Evolutionary conservation across 2,113 vertebrate genomes (phyloP), one percentile per base, ranked within the genome.

Genomic region (Procavia capensis): DNA sequence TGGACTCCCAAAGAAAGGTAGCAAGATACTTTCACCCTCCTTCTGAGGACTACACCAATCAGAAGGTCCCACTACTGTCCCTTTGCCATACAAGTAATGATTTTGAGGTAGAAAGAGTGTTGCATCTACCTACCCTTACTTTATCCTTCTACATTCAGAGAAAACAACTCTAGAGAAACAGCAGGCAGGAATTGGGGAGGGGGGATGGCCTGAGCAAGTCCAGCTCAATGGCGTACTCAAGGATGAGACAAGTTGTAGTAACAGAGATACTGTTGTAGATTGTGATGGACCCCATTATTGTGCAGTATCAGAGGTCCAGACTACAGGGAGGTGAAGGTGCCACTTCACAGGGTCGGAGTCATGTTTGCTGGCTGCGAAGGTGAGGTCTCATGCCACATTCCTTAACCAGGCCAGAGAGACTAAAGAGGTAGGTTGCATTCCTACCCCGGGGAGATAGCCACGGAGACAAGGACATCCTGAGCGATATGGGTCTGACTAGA

Each of bases 241-340:
- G 39, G 31, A 9, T 27, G 24, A 39, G 54, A 27, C 14, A 47
- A 39, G 34, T 36, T 43, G 57, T 54, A 34, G 72, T 29, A 57
- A n/a, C 7, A 5, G 1, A 0, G 45, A 27, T 45, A 4, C 22
- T 57, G 0, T 4, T 22, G 4, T 19, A 64, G 43, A 36, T 29
- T 36, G 70, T 31, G 17, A 0, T 2, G 5, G 41, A 57, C 47
- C 50, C 31, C 17, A 13, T 11, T 41, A 25, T 43, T 64, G 54
- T 13, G 19, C 39, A 54, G 19, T 47, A 4, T 36, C 0, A 4
- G 59, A 43, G 59, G 57, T 31, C 34, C 50, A 45, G 74, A 43
- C 41, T 68, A 31, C 7, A 2, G 19, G n/a, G 27, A 63, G n/a
- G 59, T 11, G 5, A 16, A 47, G 68, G 24, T 13, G 41, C 34